phyloP scores from a whole-genome alignment of 1,140 invertebrate species.

The Hermatobates lingyangjiaoensis region DNA sequence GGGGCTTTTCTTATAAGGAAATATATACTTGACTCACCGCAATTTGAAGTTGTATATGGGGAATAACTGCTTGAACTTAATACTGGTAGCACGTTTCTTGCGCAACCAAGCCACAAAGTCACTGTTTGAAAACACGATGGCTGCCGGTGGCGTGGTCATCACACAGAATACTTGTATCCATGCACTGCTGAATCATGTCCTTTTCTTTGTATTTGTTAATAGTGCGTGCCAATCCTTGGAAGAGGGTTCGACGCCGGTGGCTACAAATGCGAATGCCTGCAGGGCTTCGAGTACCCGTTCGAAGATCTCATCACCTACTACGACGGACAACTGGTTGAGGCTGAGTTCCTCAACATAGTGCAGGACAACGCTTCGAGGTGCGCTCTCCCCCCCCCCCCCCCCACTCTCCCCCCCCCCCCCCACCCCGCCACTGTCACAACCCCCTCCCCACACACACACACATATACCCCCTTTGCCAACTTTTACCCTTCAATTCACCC shows the following conservation, averaged over 20 bases:
- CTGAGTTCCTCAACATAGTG: constrained; percentile 77
- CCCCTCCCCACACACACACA: not conserved
- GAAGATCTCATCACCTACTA: constrained; percentile 87
- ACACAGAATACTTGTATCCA: no score
- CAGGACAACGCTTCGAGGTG: constrained; percentile 51
- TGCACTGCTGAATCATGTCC: no score
- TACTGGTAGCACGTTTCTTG: no score
- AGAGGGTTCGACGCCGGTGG: constrained; percentile 78
- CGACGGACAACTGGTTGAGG: constrained; percentile 87
- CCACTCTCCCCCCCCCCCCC: constrained; percentile 1
- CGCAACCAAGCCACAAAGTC: no score
- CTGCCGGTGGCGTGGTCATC: no score
- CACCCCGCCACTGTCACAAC: not conserved
- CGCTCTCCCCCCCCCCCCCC: constrained; percentile 5
- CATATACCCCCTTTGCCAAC: not conserved
- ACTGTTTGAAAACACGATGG: no score
- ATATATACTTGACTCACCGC: constrained; percentile 8
- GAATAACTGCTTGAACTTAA: no score
- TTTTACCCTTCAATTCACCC: not conserved
- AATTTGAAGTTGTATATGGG: constrained; percentile 14
- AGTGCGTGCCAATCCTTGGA: constrained; percentile 88
- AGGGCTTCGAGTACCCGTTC: constrained; percentile 94
- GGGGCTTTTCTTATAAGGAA: no score
- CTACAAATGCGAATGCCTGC: constrained; percentile 96
- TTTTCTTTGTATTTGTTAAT: constrained; percentile 20